phyloP scores from a whole-genome alignment of 2,797 vertebrate genomes.

The Danio tinwini region DNA sequence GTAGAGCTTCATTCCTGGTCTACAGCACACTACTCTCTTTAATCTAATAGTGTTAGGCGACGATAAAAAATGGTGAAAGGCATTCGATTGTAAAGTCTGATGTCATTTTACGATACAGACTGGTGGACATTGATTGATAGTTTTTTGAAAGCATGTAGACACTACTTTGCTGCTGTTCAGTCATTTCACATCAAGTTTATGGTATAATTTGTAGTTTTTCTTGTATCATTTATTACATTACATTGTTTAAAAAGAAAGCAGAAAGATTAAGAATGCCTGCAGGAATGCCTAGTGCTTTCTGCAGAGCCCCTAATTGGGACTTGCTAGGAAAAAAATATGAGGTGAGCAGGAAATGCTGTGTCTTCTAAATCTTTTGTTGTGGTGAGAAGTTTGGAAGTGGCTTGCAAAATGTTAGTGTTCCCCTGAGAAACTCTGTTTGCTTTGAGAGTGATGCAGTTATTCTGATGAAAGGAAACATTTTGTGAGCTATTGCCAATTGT shows the following conservation, averaged over 20 bases:
- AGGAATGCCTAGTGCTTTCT: background rate
- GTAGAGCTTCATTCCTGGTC: conserved; percentile 5
- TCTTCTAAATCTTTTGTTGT: background rate
- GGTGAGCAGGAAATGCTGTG: background rate
- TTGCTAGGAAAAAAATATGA: background rate
- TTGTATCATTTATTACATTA: conserved; percentile 23
- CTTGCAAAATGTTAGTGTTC: background rate
- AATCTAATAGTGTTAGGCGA: conserved; percentile 30
- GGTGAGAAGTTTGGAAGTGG: rapidly evolving
- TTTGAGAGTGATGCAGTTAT: too few relatives aligned
- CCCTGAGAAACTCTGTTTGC: background rate
- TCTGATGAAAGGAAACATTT: too few relatives aligned
- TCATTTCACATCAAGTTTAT: background rate
- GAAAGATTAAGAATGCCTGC: background rate
- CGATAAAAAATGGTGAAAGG: background rate
- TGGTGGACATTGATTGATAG: background rate
- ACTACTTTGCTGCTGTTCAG: conserved; percentile 24
- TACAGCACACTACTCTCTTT: background rate
- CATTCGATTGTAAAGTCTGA: background rate
- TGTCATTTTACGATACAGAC: background rate
- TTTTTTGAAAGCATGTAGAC: conserved; percentile 13
- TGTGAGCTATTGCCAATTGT: too few relatives aligned
- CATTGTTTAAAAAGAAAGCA: background rate
- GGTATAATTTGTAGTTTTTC: conserved; percentile 39
- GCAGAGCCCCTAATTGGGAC: too few relatives aligned